Evolutionary conservation across 2,888 invertebrate genomes (phyloP).

Genomic region (Nephrotoma guestfalica): DNA sequence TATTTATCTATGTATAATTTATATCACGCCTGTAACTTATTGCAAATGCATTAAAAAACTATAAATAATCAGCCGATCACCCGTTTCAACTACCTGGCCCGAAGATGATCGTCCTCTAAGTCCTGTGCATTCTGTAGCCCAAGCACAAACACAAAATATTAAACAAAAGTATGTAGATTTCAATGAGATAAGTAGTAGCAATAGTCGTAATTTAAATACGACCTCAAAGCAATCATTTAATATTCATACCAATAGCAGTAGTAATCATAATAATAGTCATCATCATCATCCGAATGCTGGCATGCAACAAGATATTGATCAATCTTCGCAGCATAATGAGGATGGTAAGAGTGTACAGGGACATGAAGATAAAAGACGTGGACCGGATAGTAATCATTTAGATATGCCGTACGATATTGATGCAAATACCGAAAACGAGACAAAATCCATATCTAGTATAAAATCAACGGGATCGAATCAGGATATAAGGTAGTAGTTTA

Average conservation of each 20-base stretch:
- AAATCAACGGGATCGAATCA: conserved; percentile 65
- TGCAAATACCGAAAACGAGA: conserved; percentile 85
- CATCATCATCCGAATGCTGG: not conserved
- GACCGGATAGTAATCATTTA: conserved; percentile 37
- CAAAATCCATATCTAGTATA: conserved; percentile 73
- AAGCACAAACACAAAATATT: conserved; percentile 9
- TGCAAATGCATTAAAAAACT: not conserved
- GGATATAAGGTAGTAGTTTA: conserved; percentile 28
- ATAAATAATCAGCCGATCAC: conserved; percentile 23
- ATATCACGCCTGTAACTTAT: not conserved
- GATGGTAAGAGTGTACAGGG: not conserved
- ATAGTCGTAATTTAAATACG: conserved; percentile 8
- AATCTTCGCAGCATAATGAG: not conserved
- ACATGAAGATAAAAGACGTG: not conserved
- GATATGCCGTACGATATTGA: conserved; percentile 73
- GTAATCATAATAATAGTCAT: not conserved
- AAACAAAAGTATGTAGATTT: conserved; percentile 10
- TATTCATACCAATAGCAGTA: not conserved
- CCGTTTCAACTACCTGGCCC: conserved; percentile 31
- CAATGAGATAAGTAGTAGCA: conserved; percentile 12
- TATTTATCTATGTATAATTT: not conserved
- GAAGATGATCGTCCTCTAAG: conserved; percentile 30
- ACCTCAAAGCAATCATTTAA: not conserved
- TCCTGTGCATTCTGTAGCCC: conserved; percentile 21
- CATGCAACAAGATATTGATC: not conserved